Conservation (phyloP, 2,797 vertebrate genomes). For the Myripristis murdjan region DNA sequence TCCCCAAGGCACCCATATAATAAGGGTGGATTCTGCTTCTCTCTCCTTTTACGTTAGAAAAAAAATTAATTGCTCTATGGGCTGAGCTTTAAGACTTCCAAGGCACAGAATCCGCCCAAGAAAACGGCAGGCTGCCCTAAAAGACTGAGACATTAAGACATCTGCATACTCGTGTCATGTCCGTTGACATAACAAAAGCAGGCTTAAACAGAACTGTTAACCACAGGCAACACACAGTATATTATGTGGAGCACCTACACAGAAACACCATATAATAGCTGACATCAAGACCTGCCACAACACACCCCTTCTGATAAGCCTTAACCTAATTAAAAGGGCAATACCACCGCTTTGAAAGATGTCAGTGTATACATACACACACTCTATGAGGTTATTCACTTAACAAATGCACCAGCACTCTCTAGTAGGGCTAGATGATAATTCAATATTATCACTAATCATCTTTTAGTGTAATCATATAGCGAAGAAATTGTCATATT, state of each 20-base stretch:
- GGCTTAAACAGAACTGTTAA: conserved; percentile 60
- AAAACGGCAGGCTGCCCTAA: conserved; percentile 57
- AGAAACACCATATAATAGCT: conserved; percentile 75
- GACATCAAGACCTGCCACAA: conserved; percentile 80
- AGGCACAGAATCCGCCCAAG: conserved; percentile 69
- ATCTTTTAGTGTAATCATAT: no score
- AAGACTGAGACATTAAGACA: conserved; percentile 50
- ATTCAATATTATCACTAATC: no score
- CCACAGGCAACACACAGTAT: conserved; percentile 59
- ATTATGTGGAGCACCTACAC: conserved; percentile 73
- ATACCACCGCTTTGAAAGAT: conserved; percentile 61
- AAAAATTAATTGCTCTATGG: conserved; percentile 83
- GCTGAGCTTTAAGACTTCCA: conserved; percentile 76
- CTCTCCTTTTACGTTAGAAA: conserved; percentile 80
- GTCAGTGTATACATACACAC: conserved; percentile 60
- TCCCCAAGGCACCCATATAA: conserved; percentile 85
- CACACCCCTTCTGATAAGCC: conserved; percentile 81
- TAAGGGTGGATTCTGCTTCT: conserved; percentile 84
- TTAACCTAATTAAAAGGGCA: conserved; percentile 80
- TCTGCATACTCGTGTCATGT: conserved; percentile 35
- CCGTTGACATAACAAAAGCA: conserved; percentile 38
- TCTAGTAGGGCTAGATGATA: no score
- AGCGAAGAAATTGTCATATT: no score
- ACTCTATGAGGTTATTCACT: conserved; percentile 52
- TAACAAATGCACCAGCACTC: no score